Conservation (phyloP, 2,113 vertebrate genomes). For the Dissostichus mawsoni region DNA sequence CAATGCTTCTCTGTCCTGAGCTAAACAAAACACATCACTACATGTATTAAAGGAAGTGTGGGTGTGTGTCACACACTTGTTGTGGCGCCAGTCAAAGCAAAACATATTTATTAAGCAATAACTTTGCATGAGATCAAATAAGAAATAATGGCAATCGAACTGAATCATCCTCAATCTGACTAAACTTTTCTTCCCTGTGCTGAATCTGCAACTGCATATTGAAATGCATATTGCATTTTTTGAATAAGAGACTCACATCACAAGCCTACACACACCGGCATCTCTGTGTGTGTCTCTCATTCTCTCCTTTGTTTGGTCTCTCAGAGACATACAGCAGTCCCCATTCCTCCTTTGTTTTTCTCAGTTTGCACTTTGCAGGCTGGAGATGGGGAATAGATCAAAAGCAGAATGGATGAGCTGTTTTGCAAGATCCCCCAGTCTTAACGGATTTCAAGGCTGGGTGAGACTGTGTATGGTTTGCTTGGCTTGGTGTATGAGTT, state of each 20-base stretch:
- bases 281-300: slow-evolving; percentile 50
- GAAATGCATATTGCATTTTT: slow-evolving; percentile 58
- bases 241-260: slow-evolving; percentile 35
- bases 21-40: not conserved
- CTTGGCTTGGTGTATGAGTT: slow-evolving; percentile 42
- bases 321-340: slow-evolving; percentile 74
- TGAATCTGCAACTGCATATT: slow-evolving; percentile 34
- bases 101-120: slow-evolving; percentile 14
- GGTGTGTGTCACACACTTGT: not conserved
- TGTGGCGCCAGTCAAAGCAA: not conserved
- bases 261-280: slow-evolving; percentile 40
- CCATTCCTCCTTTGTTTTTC: slow-evolving; percentile 80
- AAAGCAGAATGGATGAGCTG: slow-evolving; percentile 82
- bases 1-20: not conserved
- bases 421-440: slow-evolving; percentile 81
- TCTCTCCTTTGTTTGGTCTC: slow-evolving; percentile 77
- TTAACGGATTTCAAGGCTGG: slow-evolving; percentile 81
- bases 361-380: slow-evolving; percentile 78
- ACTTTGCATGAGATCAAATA: slow-evolving; percentile 19
- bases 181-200: slow-evolving; percentile 8
- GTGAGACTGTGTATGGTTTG: slow-evolving; percentile 66
- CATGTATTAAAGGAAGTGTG: not conserved
- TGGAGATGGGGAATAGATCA: slow-evolving; percentile 85
- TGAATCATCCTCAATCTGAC: slow-evolving; percentile 25
- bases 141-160: slow-evolving; percentile 14